phyloP scores from a whole-genome alignment of 2,888 invertebrate species.

The Pecten maximus region DNA sequence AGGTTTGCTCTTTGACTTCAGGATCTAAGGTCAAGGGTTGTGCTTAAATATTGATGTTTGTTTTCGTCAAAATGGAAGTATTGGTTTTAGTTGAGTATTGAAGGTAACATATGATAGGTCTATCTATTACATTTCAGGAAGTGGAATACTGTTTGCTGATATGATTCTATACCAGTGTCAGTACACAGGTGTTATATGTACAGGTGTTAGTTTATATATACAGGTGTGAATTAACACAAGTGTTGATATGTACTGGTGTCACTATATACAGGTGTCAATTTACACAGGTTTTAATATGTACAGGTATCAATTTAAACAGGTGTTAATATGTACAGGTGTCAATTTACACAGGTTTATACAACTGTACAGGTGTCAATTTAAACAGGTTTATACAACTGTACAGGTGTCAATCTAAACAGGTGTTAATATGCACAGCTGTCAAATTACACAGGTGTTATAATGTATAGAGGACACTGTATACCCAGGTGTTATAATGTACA shows the following conservation, averaged over 20 bases:
- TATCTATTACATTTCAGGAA: no score
- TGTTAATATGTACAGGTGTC: background rate
- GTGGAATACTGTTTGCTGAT: no score
- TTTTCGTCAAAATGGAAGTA: constrained; percentile 28
- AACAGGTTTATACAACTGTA: no score
- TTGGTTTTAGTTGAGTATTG: background rate
- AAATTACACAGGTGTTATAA: background rate
- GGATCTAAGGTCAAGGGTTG: background rate
- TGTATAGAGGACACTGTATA: background rate
- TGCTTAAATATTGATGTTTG: constrained; percentile 28
- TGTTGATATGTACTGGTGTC: no score
- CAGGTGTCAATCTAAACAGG: no score
- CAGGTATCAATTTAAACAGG: background rate
- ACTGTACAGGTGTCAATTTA: no score
- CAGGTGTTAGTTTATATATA: background rate
- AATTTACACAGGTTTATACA: no score
- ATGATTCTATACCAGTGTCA: background rate
- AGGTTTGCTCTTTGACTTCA: background rate
- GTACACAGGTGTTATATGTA: background rate
- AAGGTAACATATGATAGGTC: background rate
- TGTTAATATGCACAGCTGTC: background rate
- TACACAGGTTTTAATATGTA: background rate
- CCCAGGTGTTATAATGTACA: no score
- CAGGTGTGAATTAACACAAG: background rate
- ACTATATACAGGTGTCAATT: background rate